Evolutionary conservation across 2,888 invertebrate genomes (phyloP), one percentile per base, ranked within the genome.

Genomic region (Chrysolina haemoptera): DNA sequence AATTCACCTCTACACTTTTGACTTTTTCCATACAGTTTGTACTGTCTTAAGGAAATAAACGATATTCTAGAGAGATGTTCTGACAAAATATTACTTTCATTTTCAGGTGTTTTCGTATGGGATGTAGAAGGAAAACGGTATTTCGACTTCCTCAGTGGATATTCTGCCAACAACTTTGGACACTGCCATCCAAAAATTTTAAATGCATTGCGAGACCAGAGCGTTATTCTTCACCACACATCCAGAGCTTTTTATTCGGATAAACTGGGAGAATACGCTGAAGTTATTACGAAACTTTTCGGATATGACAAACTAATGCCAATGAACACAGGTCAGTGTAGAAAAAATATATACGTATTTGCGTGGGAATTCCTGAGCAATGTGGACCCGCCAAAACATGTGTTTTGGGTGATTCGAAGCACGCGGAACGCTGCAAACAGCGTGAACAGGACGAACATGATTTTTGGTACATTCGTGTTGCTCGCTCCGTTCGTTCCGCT

Each of bases 131-230:
- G 94, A 11, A 93, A 92, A 79, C 89, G 90, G 67, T 96, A 96
- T 85, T 92, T 91, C 79, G 96, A 96, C 85, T 95, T 94, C 85
- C 89, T 96, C 53, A 93, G 94, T 76, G 95, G 95, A 1, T 96
- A 95, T 85, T 93, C 95, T 6, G 94, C 95, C 2, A 93, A 95
- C 50, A 96, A 94, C 86, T 95, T 94, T 83, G 95, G 95, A 0
- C 95, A 95, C 83, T 93, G 93, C 81, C 94, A 95, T 85, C 95
- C 95, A 0, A 90, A 91, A 81, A 91, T 95, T 68, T 87, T 94
- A 12, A 88, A 90, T 75, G 90, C 91, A 0, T 88, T 94, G 79
- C 87, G 87, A 62, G 89, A 92, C 14, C 91, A 91, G 82, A 90
- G 92, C 4, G 89, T 89, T 12, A 87, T 90, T 2, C 86, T 96